Evolutionary conservation across 2,888 invertebrate genomes (phyloP), one percentile per base, ranked within the genome.

Genomic region (Didymodactylos carnosus): DNA sequence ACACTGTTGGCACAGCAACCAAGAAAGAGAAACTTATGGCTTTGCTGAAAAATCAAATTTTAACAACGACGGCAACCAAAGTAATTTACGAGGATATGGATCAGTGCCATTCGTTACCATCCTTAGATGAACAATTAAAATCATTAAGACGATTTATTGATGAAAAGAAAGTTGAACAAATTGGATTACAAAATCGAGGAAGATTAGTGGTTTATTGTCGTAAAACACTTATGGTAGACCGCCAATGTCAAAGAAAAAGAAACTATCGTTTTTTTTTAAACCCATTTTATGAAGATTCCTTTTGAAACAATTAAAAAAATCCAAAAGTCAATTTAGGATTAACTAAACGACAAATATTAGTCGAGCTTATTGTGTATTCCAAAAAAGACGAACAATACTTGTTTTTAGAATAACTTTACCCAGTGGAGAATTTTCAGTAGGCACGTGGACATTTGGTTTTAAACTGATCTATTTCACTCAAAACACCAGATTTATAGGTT

Each of bases 1-100:
- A n/a, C n/a, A 46, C 51, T 51, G 25, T 51, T 23, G 51, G 25
- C n/a, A 51, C 51, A 51, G 19, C 51, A 51, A 49, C 49, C 35
- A 72, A 72, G 46, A 72, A 49, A 51, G 72, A 72, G 25, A 72
- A 72, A 51, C 39, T 72, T 39, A 51, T 72, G n/a, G 51, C 72
- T 72, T 51, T 72, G 41, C 39, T 72, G 25, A 72, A 46, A 49
- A 72, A 72, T 49, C 49, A 39, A 39, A 49, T 72, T 51, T 51
- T 25, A 51, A 51, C 51, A 51, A 51, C 51, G 25, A 51, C 51
- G 6, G 23, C 51, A 51, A 51, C 51, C n/a, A 5, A 51, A 51
- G 51, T 51, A 51, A 51, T 51, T n/a, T 51, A 51, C 25, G 25
- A 51, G 4, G 51, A 51, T 51, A 51, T 51, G 25, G 25, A 51